Percentiles rank a stretch among this genome's conserved stretches.
phyloP scores from a whole-genome alignment of 2,888 invertebrate genomes.

The Nephrotoma appendiculata region DNA sequence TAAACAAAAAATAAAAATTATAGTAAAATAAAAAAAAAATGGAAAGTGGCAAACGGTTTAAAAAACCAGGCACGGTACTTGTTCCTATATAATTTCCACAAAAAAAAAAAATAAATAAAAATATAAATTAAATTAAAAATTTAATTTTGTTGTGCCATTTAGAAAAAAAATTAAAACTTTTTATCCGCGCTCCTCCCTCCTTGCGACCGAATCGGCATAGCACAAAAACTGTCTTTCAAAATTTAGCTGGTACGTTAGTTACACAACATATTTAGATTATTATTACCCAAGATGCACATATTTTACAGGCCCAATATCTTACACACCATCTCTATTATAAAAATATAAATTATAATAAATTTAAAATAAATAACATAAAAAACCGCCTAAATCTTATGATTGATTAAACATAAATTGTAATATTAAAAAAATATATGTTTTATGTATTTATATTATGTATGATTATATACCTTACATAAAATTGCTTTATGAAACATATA shows the following conservation, averaged over 20 bases:
- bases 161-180: neutral
- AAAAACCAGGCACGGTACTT: neutral
- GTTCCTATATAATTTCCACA: neutral
- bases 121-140: neutral
- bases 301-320: neutral
- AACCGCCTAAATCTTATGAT: neutral
- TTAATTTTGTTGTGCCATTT: neutral
- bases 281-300: neutral
- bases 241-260: neutral
- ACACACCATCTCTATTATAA: neutral
- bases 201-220: neutral
- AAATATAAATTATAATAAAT: neutral
- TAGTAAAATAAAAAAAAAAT: neutral
- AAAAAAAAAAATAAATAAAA: neutral
- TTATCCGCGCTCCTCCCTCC: neutral
- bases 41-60: neutral
- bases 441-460: neutral
- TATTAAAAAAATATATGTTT: neutral
- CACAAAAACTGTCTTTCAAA: neutral
- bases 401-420: neutral
- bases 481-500: too few species aligned
- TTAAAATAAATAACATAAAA: neutral
- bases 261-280: neutral
- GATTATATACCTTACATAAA: too few species aligned
- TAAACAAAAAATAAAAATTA: neutral